Evolutionary conservation across 2,888 invertebrate species (phyloP), one percentile per base, ranked within the genome.

Genomic region (Formica aserva): DNA sequence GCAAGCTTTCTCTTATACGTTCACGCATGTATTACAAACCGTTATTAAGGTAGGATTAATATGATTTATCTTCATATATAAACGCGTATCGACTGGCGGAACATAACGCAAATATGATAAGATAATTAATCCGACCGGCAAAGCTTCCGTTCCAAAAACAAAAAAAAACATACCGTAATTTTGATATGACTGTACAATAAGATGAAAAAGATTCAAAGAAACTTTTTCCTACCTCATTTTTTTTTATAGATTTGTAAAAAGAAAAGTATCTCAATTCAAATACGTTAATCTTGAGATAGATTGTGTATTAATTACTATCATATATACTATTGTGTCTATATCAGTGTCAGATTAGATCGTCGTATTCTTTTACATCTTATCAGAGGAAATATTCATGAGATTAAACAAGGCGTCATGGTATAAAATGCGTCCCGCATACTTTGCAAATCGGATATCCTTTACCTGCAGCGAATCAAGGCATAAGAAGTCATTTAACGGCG

Each of bases 1-100:
- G 80, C 82, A 78, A 82, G 81, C 80, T 77, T 75, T 76, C 66
- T 75, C 60, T 74, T 48, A 32, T 41, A 82, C 74, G 41, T 75
- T 45, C 67, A 76, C 76, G 75, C 60, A 8, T 67, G 78, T 69
- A 63, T 81, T 57, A 35, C 48, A 57, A 45, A 48, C 60, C 35
- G 48, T 67, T 67, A 55, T 69, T 69, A 57, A 69, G 77, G 57
- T 38, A 41, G 38, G 22, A 77, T 77, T 38, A 66, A 38, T 38
- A 77, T 77, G 69, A 77, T 55, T 77, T 77, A 77, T 69, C 69
- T 69, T n/a, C 29, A 29, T 55, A 55, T 75, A 22, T 55, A 63
- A 75, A 75, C 15, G 52, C 67, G 38, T 76, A 67, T 67, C 38
- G 76, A 67, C 77, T 38, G 38, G 6, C 67, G n/a, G 11, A 77